Base-by-base conservation (phyloP, 2,797 vertebrate genomes). In the Atherinosoma microstoma region DNA sequence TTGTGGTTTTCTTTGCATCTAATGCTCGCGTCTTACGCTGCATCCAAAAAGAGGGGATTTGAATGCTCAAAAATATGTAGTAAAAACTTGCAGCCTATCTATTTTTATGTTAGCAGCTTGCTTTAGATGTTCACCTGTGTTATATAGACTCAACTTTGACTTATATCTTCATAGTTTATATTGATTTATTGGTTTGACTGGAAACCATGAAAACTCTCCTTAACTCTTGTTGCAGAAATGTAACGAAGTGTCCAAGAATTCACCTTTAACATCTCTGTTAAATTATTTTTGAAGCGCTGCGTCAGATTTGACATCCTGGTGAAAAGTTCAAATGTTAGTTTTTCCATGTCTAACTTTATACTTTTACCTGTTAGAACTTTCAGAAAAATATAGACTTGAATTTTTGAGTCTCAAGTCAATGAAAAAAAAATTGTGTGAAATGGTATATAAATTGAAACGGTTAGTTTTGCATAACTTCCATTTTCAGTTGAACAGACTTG, bases 311-410 rank as follows among this genome's bases (percentile, higher is more conserved):
- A 62, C 80, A 75, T 72, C 42, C 34, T 6, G 20, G 73, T 79
- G 73, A 45, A 11, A 71, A 79, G 59, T 79, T 86, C 42, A 84
- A 78, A 80, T 87, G 57, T 77, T 86, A 53, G 70, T 64, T 81
- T 83, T 88, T 82, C 70, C 65, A 64, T 64, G 64, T 78, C 13
- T 73, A 45, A 13, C 11, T 49, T 70, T 30, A 16, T 45, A 49
- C 49, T 57, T 29, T 12, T 47, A 11, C n/a, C 22, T 35, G 45
- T 59, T 62, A 60, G n/a, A 58, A 11, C 58, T 79, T 40, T 34
- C 16, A 70, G 56, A 16, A 65, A 74, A 64, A 53, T 56, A 18
- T 5, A 38, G 36, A 51, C 22, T n/a, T 67, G 56, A 24, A 53
- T 40, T 59, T 6, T 51, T 35, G 15, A n/a, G 34, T 57, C 24